These are phyloP conservation scores for Penaeus indicus DNA, from an alignment of 1,140 invertebrate species.

Conservation along the genomic window DNA sequence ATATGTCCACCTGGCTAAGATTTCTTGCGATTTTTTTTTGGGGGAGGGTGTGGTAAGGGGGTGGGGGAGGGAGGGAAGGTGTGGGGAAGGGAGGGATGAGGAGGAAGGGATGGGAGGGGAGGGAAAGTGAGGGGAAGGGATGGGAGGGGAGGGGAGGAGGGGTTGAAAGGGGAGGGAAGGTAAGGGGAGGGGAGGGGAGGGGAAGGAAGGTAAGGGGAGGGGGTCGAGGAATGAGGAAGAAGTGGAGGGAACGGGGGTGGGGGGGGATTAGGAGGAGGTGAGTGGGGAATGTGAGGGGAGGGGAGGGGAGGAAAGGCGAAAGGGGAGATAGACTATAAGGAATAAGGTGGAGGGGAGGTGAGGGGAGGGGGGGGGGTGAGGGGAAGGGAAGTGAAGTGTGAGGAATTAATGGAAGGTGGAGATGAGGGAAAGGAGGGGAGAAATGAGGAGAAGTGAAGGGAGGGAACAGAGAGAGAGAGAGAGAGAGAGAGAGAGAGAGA, in stretches of 20 bases:
- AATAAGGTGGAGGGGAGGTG: too few species aligned
- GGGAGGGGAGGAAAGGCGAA: not conserved
- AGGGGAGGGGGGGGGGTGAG: not conserved
- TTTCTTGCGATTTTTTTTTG: not conserved
- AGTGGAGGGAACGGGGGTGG: not conserved
- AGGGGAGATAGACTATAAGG: too few species aligned
- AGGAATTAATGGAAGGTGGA: not conserved
- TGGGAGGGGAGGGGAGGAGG: not conserved
- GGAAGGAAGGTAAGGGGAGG: too few species aligned
- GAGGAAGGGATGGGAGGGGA: not conserved
- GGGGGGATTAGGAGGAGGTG: too few species aligned
- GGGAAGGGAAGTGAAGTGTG: too few species aligned
- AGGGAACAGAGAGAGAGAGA: not conserved
- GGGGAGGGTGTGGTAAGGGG: not conserved
- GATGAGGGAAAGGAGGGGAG: not conserved
- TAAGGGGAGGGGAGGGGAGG: too few species aligned
- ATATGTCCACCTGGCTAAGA: not conserved
- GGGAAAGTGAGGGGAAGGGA: not conserved
- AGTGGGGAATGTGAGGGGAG: not conserved
- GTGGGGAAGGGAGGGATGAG: not conserved
- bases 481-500: not conserved
- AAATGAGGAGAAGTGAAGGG: too few species aligned
- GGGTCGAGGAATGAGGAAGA: not conserved
- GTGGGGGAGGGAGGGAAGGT: not conserved
- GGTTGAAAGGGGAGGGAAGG: not conserved